A percentile compares a stretch with the other conserved stretches of the same genome.
These are phyloP conservation scores for Rhea americana DNA, from an alignment of 2,113 vertebrate species.

Conservation along the genomic window DNA sequence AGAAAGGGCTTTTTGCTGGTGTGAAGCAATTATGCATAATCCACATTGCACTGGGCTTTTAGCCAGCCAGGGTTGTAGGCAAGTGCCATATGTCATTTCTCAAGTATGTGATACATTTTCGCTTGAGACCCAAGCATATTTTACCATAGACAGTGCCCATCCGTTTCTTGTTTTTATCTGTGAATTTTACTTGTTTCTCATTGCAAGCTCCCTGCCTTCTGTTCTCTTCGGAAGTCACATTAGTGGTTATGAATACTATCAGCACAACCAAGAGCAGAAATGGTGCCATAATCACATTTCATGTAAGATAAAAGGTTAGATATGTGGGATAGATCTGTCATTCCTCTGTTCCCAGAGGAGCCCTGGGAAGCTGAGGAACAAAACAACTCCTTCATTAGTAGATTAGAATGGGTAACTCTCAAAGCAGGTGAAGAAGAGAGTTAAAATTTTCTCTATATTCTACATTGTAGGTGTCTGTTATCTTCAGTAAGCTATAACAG, in stretches of 20 bases:
- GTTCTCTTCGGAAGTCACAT: slow-evolving; percentile 19
- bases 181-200: slow-evolving; percentile 24
- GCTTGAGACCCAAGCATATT: slow-evolving; percentile 12
- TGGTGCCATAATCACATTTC: not conserved
- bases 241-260: not conserved
- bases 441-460: not conserved
- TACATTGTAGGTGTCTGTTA: not conserved
- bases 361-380: not conserved
- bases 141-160: slow-evolving; percentile 36
- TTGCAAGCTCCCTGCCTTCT: slow-evolving; percentile 37
- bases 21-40: slow-evolving; percentile 47
- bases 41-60: not conserved
- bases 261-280: not conserved
- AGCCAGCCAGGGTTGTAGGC: slow-evolving; percentile 54
- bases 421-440: not conserved
- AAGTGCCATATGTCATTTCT: slow-evolving; percentile 61
- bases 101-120: slow-evolving; percentile 8
- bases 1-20: slow-evolving; percentile 43
- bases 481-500: not conserved
- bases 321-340: not conserved
- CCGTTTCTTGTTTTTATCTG: slow-evolving; percentile 6
- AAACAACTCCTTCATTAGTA: not conserved
- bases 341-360: not conserved
- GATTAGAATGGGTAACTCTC: not conserved
- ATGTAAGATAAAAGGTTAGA: not conserved